phyloP scores from a whole-genome alignment of 1,140 invertebrate genomes.

The Protaetia brevitarsis region DNA sequence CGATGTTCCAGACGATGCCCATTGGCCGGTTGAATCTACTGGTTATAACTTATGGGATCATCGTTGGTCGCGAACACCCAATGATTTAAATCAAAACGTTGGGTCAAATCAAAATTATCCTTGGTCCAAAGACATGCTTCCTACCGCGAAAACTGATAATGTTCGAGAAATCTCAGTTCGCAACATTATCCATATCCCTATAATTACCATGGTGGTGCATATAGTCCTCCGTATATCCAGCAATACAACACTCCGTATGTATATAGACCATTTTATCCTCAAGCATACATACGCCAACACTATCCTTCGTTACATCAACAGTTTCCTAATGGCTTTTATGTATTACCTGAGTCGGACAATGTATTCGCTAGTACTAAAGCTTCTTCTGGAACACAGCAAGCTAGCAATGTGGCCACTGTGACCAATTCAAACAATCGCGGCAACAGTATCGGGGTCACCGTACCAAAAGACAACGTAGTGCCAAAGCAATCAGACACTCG shows the following conservation, averaged over 20 bases:
- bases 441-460: too few relatives aligned
- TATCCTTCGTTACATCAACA: not conserved
- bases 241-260: not conserved
- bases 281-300: not conserved
- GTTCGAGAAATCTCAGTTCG: not conserved
- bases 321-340: slow-evolving; percentile 4
- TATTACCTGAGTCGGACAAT: not conserved
- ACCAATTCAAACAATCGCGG: too few relatives aligned
- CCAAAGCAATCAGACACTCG: not conserved
- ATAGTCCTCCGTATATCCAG: not conserved
- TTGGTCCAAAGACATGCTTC: not conserved
- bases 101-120: not conserved
- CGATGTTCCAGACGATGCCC: not conserved
- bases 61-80: too few relatives aligned
- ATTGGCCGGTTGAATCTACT: not conserved
- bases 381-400: not conserved
- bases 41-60: too few relatives aligned
- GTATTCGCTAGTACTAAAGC: not conserved
- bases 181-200: not conserved
- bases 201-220: not conserved
- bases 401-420: too few relatives aligned
- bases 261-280: not conserved
- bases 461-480: too few relatives aligned
- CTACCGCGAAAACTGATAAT: not conserved
- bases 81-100: not conserved